These are phyloP conservation scores for Hyperoplus immaculatus DNA, from an alignment of 2,797 vertebrate species.

Conservation along the genomic window DNA sequence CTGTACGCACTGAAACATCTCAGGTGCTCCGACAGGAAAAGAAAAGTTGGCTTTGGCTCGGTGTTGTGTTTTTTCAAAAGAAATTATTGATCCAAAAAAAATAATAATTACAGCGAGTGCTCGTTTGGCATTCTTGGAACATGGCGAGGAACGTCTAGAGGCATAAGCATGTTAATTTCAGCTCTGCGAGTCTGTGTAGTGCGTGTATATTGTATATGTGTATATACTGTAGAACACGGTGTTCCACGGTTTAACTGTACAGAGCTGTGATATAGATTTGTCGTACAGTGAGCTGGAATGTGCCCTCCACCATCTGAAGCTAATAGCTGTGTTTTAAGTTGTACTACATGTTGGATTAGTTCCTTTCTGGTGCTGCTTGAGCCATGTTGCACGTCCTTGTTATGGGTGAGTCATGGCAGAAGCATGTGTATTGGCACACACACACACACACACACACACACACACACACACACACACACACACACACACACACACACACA, in stretches of 20 bases:
- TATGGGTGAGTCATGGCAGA: constrained; percentile 68
- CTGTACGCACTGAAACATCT: constrained; percentile 33
- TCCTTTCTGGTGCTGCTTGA: constrained; percentile 64
- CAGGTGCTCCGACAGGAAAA: constrained; percentile 63
- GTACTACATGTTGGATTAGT: constrained; percentile 40
- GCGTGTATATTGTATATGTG: constrained; percentile 13
- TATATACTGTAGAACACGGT: constrained; percentile 19
- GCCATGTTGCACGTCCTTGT: constrained; percentile 62
- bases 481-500: constrained; percentile 26
- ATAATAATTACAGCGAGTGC: constrained; percentile 55
- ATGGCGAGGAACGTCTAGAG: constrained; percentile 20
- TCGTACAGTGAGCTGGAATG: constrained; percentile 3
- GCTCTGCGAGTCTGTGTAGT: constrained; percentile 20
- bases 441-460: constrained; percentile 25
- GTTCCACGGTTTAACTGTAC: constrained; percentile 28
- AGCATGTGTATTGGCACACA: constrained; percentile 42
- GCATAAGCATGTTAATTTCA: constrained; percentile 50
- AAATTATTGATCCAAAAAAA: constrained; percentile 61
- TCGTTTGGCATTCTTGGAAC: constrained; percentile 50
- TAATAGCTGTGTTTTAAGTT: constrained; percentile 39
- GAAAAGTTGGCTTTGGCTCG: constrained; percentile 62
- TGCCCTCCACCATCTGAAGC: constrained; percentile 34
- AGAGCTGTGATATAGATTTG: constrained; percentile 35
- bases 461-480: constrained; percentile 14
- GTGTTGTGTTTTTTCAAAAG: constrained; percentile 21